A percentile compares a stretch with the other conserved stretches of the same genome.
Evolutionary conservation across 2,797 vertebrate genomes (phyloP).

Genomic region (Mycteria americana): DNA sequence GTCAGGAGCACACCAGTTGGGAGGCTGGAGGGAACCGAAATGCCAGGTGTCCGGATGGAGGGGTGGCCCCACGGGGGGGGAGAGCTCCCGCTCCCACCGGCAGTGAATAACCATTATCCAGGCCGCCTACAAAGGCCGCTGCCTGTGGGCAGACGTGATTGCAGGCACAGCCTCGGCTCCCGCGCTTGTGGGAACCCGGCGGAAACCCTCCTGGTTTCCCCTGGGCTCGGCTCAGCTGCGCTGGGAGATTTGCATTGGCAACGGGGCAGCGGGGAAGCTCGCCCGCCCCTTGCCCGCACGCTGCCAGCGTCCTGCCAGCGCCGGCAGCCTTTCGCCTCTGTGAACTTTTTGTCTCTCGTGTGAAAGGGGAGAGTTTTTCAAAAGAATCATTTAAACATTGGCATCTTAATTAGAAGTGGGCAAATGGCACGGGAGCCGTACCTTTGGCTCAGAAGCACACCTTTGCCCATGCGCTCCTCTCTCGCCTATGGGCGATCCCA

Average conservation of each 20-base stretch:
- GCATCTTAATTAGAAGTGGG: slow-evolving; percentile 33
- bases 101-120: slow-evolving; percentile 23
- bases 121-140: neutral
- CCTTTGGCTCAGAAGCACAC: neutral
- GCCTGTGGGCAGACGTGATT: slow-evolving; percentile 56
- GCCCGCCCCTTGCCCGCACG: neutral
- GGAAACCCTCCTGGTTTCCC: slow-evolving; percentile 9
- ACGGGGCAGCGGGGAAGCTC: neutral
- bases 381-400: neutral
- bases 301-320: slow-evolving; percentile 41
- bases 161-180: slow-evolving; percentile 53
- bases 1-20: neutral
- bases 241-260: slow-evolving; percentile 56
- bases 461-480: neutral
- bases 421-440: neutral
- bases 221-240: slow-evolving; percentile 2
- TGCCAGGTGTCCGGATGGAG: slow-evolving; percentile 29
- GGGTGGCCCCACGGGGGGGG: rapidly evolving
- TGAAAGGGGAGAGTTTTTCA: slow-evolving; percentile 34
- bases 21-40: neutral
- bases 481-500: rapidly evolving
- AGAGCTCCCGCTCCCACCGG: neutral
- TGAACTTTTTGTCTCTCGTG: slow-evolving; percentile 50
- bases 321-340: slow-evolving; percentile 14
- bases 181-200: slow-evolving; percentile 27